Conservation (phyloP, 2,113 vertebrate genomes). For the Balaeniceps rex region DNA sequence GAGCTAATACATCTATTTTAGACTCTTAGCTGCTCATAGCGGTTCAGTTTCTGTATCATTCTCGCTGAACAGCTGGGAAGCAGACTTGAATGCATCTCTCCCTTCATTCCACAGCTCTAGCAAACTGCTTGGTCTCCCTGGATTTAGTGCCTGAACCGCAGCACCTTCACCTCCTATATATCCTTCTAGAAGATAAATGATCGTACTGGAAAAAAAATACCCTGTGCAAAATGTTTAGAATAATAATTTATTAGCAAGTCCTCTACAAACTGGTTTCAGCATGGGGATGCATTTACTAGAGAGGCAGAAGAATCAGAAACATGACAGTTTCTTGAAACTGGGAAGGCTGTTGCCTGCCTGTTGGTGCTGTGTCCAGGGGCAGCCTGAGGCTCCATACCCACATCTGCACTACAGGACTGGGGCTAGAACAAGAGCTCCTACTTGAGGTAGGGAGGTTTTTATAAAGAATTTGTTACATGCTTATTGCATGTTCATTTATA, state of each 20-base stretch:
- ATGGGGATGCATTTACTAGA: not conserved
- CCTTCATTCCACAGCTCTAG: not conserved
- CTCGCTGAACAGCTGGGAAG: not conserved
- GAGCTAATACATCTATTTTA: not conserved
- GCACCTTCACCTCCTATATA: not conserved
- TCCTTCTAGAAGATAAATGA: not conserved
- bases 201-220: not conserved
- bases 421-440: not conserved
- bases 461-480: not conserved
- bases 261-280: not conserved
- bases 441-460: not conserved
- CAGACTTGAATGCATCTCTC: not conserved
- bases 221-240: not conserved
- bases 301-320: not conserved
- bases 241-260: not conserved
- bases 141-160: not conserved
- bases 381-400: not conserved
- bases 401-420: not conserved
- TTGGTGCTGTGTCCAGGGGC: not conserved
- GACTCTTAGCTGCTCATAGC: not conserved
- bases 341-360: not conserved
- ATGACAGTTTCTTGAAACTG: not conserved
- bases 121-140: not conserved
- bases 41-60: not conserved
- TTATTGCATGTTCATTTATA: accelerated